Evolutionary conservation across 1,140 invertebrate species (phyloP), one percentile per base, ranked within the genome.

Genomic region (Procambarus clarkii): DNA sequence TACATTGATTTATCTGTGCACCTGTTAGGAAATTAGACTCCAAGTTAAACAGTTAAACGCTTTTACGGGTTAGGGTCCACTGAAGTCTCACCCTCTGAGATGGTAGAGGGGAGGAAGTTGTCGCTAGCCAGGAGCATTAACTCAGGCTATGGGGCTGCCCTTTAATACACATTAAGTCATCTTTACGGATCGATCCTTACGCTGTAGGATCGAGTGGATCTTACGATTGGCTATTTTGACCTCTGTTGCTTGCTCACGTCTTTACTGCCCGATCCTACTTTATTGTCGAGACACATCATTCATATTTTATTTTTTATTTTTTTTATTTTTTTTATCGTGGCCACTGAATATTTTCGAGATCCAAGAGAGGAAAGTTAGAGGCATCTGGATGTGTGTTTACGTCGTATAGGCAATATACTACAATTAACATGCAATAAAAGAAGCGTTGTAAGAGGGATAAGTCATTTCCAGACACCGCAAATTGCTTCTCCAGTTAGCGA

Each of bases 161-260:
- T 11, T 24, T 74, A 74, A 74, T 74, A 74, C 7, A 74, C 69
- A 74, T 74, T 9, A 74, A 74, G 69, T 74, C 69, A 74, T 74
- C 69, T n/a, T 74, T 74, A 74, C 69, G 34, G 34, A 34, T 34
- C 34, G 34, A 34, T 34, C 34, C 34, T 34, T 34, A 34, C 34
- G 69, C 69, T 74, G 24, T 34, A 74, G 69, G 5, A 74, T 74
- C n/a, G 69, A 74, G 69, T 74, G 34, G 24, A 34, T 74, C 69
- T 74, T 74, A 74, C 24, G 69, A n/a, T 24, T 74, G 69, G 69
- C 7, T 74, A 74, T 74, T 74, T 74, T 74, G 69, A 4, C 69
- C 69, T 74, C 69, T n/a, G 69, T 74, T 74, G 69, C n/a, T 74
- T 74, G 24, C 0, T 34, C 69, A n/a, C 69, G 69, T 11, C 15